Evolutionary conservation across 1,140 invertebrate genomes (phyloP), one percentile per base, ranked within the genome.

Genomic region (Drosophila nasuta): DNA sequence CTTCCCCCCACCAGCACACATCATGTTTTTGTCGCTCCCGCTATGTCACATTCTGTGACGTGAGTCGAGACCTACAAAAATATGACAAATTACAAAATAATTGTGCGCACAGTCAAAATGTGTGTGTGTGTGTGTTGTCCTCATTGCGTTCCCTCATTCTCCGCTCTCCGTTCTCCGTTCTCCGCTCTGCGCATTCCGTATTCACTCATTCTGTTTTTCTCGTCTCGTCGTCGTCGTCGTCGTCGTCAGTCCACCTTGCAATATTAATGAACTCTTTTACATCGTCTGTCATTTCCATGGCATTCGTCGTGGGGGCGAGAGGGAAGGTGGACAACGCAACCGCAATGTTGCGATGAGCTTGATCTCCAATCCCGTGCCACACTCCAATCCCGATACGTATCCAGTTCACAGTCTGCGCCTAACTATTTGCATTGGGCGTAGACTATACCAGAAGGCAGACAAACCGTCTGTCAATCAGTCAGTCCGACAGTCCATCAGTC

Each of bases 221-320:
- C 35, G 20, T 8, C 11, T 51, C 20, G 10, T 25, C 15, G 30
- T 51, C 25, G 17, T n/a, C 25, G 30, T 15, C 41, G 57, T 66
- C 67, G 73, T 75, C 81, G 79, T 69, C 63, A 64, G 79, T 71
- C 62, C 82, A 88, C 73, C 83, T 78, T 87, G 80, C 83, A 87
- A 88, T 83, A 87, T 87, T 87, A 87, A 87, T 87, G 83, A 87
- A 88, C 83, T 88, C 83, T 88, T 88, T 88, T 88, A 88, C 80
- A 82, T 88, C 83, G 82, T 87, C 83, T 87, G 69, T 80, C 83
- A 82, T 88, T 88, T 80, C 77, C 83, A 82, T 69, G 48, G 72
- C 62, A 54, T 79, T 83, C 81, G 56, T 33, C 25, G 48, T 8
- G 30, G 30, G 30, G 4, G 20, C 20, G 30, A 6, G 30, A 0